Base-by-base conservation (phyloP, 2,888 invertebrate genomes). In the Gari tellinella region DNA sequence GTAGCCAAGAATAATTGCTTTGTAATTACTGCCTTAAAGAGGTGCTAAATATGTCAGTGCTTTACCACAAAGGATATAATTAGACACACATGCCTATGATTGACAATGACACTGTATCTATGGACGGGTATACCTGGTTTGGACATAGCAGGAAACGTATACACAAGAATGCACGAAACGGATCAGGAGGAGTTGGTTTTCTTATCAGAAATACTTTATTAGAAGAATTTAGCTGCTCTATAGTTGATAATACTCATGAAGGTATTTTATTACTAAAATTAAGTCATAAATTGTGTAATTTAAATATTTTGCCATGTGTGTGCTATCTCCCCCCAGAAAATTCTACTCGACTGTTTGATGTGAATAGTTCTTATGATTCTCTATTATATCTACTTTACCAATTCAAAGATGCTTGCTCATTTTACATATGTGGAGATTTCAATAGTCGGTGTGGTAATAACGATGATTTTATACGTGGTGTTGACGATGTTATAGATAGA, bases 391-490 rank as follows among this genome's bases (percentile, higher is more conserved):
- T 43, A 26, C 17, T 72, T 31, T 31, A 31, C 31, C 31, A 31
- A 10, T 31, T 41, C 48, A 51, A 51, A 41, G 56, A 61, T 46
- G 40, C 52, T 10, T 48, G 57, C 14, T 21, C 51, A 10, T 12
- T 66, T n/a, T 61, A n/a, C 26, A 48, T 68, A 17, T 65, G 65
- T 53, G 74, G 66, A 1, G 69, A 70, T 45, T 66, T 69, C 23
- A 74, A 74, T 53, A 58, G 65, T 31, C 48, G 74, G 52, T 61
- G 57, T 26, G 66, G 58, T 23, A 48, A 66, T 53, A 5, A 31
- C 15, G 58, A 66, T 37, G 75, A 75, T 69, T 75, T 49, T 52
- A 75, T 75, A 40, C 12, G 23, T 14, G 75, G 66, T 4, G 58
- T 75, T 12, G 75, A 75, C 45, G 19, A 31, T 14, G 14, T 75